phyloP scores from a whole-genome alignment of 2,797 vertebrate species.

The Kryptopterus vitreolus region DNA sequence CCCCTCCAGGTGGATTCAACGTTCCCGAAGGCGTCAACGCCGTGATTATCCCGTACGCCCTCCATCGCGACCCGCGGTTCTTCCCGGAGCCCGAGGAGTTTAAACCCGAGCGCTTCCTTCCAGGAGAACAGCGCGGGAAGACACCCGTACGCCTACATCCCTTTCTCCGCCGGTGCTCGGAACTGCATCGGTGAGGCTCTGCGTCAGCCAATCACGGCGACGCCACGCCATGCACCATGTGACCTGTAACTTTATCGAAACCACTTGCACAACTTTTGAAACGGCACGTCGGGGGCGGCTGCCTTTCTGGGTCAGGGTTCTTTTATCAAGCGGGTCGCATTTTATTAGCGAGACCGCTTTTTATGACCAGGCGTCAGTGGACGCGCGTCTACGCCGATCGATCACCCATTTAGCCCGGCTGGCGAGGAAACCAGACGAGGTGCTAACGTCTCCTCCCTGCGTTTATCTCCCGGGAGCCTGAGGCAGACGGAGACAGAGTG shows the following conservation, averaged over 20 bases:
- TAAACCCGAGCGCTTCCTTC: conserved; percentile 78
- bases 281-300: too few species aligned
- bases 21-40: conserved; percentile 69
- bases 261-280: neutral
- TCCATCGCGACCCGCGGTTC: conserved; percentile 76
- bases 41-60: conserved; percentile 71
- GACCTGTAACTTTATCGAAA: conserved; percentile 6
- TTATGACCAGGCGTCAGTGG: conserved; percentile 36
- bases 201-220: neutral
- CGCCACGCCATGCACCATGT: too few species aligned
- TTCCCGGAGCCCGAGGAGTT: conserved; percentile 83
- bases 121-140: conserved; percentile 74
- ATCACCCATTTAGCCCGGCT: conserved; percentile 43
- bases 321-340: conserved; percentile 34
- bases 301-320: conserved; percentile 22
- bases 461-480: conserved; percentile 42
- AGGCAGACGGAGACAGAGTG: conserved; percentile 54
- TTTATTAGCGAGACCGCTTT: conserved; percentile 38
- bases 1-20: conserved; percentile 69
- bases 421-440: conserved; percentile 9
- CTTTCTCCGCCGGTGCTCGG: conserved; percentile 83
- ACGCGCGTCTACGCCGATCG: conserved; percentile 35
- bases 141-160: conserved; percentile 77
- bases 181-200: conserved; percentile 81
- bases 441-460: conserved; percentile 25